A percentile compares a stretch with the other conserved stretches of the same genome.
Conservation (phyloP, 2,113 vertebrate genomes). For the Diadophis punctatus region DNA sequence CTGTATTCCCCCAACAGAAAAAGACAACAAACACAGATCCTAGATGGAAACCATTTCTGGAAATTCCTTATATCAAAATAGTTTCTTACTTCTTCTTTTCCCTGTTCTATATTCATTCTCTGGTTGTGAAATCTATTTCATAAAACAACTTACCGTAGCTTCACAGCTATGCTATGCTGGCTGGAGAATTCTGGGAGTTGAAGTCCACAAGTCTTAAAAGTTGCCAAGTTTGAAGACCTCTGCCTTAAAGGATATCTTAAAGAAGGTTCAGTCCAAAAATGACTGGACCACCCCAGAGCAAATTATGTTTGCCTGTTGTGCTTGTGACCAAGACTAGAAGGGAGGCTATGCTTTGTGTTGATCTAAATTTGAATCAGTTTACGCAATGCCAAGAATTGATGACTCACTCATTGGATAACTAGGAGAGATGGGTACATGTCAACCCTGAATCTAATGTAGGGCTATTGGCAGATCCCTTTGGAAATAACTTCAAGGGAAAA, state of each 20-base stretch:
- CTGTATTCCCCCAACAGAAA: background rate
- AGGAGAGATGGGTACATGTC: background rate
- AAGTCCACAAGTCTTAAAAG: no score
- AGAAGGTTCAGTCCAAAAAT: background rate
- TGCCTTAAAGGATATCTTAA: no score
- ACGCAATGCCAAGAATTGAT: background rate
- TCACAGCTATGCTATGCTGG: no score
- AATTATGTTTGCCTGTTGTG: background rate
- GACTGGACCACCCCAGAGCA: background rate
- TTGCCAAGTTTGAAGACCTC: no score
- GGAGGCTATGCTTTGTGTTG: background rate
- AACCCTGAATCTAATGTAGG: background rate
- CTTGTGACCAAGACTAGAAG: background rate
- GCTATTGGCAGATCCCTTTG: background rate
- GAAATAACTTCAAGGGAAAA: background rate
- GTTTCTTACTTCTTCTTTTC: background rate
- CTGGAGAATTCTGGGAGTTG: no score
- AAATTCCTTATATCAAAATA: background rate
- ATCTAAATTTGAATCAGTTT: background rate
- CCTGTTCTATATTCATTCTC: background rate
- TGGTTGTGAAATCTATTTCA: background rate
- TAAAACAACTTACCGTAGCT: background rate
- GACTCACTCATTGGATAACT: background rate
- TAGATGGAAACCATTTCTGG: background rate
- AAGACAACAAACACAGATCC: background rate